Base-by-base conservation (phyloP, 2,888 invertebrate species). In the Caenorhabditis macrosperma region DNA sequence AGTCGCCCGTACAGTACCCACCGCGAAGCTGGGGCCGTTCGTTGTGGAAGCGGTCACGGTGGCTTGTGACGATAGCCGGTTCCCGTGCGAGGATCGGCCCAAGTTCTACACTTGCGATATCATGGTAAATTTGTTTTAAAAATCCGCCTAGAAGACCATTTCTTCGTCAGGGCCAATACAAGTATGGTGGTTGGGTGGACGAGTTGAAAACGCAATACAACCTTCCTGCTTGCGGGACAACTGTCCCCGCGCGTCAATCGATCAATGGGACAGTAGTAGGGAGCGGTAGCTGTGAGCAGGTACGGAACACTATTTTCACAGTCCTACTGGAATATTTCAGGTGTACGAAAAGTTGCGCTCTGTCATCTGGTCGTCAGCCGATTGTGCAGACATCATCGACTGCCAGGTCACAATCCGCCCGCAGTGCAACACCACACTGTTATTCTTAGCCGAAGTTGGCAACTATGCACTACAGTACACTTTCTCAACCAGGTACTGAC, bases 241-340 rank as follows among this genome's bases (percentile, higher is more conserved):
- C 78, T 5, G 10, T 41, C 0, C 30, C 44, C 1, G 67, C 74
- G 6, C 17, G 12, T 7, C 78, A 79, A 52, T 33, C 33, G 7
- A 17, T 74, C 2, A 79, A 79, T 64, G 78, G 78, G 24, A 74
- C 78, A 12, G 67, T 74, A n/a, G 60, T 78, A 6, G 77, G 60
- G 15, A 48, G 12, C 30, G 78, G 71, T 1, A 59, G 44, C 9
- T 79, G 78, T 44, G n/a, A 41, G 41, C 26, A 68, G 20, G 74
- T 59, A 28, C 54, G 41, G 41, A 41, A 41, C 7, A 9, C 15
- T 41, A 10, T 41, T 41, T 41, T 41, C 15, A 15, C 15, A 7
- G 5, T 33, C 10, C 10, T 7, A 50, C 3, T 50, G 17, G 4
- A 22, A 2, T 50, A 6, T 35, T 63, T 50, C 63, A 63, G 48